Percentiles rank a stretch among this genome's conserved stretches.
Evolutionary conservation across 2,888 invertebrate genomes (phyloP).

Genomic region (Nephrotoma appendiculata): DNA sequence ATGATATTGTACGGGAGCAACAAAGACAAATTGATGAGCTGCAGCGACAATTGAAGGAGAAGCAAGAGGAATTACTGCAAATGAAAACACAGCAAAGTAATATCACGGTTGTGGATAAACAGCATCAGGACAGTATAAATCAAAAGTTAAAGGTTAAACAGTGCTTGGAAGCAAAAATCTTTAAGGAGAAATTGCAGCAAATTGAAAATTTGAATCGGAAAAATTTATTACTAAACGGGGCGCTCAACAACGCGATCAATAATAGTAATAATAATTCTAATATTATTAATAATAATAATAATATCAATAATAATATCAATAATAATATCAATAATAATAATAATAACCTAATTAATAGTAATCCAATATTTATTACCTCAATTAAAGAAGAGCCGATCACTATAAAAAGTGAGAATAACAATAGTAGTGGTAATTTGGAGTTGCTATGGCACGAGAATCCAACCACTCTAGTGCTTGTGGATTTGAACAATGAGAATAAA

Average conservation of each 20-base stretch:
- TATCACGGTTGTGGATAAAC: conserved; percentile 28
- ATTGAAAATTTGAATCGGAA: conserved; percentile 17
- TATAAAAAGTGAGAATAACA: conserved; percentile 2
- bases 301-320: background rate
- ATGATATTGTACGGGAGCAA: conserved; percentile 71
- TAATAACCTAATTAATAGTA: background rate
- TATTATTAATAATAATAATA: conserved; percentile 16
- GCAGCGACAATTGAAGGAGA: conserved; percentile 64
- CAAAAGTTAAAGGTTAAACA: conserved; percentile 44
- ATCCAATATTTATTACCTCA: background rate
- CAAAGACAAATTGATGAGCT: conserved; percentile 77
- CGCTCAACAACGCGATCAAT: background rate
- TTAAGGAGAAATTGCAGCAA: conserved; percentile 29
- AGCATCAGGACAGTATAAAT: conserved; percentile 19
- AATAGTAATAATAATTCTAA: background rate
- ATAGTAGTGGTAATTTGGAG: conserved; percentile 33
- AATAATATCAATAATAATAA: background rate
- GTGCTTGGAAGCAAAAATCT: conserved; percentile 55
- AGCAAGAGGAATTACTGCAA: conserved; percentile 60
- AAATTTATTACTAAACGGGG: conserved; percentile 24
- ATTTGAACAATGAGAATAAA: conserved; percentile 31
- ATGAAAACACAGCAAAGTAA: conserved; percentile 46
- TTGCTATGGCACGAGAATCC: conserved; percentile 49
- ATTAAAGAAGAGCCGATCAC: background rate
- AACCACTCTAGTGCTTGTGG: conserved; percentile 38